phyloP scores from a whole-genome alignment of 1,140 invertebrate genomes.

The Drosophila dunni region DNA sequence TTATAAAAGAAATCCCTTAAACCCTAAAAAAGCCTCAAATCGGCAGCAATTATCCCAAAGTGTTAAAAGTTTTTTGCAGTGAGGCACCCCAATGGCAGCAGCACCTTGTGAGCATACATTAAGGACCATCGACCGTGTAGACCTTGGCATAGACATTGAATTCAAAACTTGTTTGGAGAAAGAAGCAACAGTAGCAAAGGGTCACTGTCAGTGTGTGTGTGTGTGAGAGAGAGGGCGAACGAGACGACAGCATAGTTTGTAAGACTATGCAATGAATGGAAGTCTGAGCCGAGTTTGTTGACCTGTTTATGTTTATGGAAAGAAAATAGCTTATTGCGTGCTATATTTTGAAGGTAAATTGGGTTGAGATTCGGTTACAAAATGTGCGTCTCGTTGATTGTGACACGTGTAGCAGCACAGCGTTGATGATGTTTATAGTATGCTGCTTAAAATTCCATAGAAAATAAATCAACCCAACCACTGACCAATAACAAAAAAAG shows the following conservation, averaged over 20 bases:
- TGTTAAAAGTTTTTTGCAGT: neutral
- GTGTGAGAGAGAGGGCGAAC: neutral
- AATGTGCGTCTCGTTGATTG: conserved; percentile 25
- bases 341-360: conserved; percentile 38
- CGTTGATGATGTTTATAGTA: conserved; percentile 45
- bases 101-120: conserved; percentile 39
- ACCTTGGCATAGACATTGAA: conserved; percentile 71
- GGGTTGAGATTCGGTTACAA: conserved; percentile 59
- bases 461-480: conserved; percentile 74
- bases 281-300: conserved; percentile 52
- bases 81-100: conserved; percentile 45
- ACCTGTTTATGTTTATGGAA: conserved; percentile 65
- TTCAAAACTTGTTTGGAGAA: conserved; percentile 39
- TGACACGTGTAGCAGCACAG: conserved; percentile 49
- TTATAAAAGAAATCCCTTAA: neutral
- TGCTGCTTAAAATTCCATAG: conserved; percentile 65
- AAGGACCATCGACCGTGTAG: conserved; percentile 33
- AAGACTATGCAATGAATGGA: too few species aligned
- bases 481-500: conserved; percentile 53
- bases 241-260: neutral
- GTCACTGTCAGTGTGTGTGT: neutral
- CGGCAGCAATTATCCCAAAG: neutral
- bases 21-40: neutral
- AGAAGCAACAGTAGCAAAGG: neutral
- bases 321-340: conserved; percentile 57